Base-by-base conservation (phyloP, 2,888 invertebrate genomes). In the Choristoneura rosaceana region DNA sequence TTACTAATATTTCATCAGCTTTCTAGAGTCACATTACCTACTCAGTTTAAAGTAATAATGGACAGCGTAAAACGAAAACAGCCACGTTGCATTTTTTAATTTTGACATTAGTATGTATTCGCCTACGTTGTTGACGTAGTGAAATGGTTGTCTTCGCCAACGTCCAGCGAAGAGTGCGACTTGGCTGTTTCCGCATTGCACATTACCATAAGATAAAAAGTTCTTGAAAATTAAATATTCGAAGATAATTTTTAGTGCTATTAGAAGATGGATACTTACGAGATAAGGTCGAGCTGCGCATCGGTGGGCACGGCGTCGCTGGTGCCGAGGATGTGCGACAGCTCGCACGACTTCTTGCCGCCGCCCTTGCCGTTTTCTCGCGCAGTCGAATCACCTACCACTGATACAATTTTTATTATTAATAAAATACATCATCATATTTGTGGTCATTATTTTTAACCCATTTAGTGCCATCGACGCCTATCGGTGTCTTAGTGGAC, bases 291-390 rank as follows among this genome's bases (percentile, higher is more conserved):
- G 70, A 97, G 94, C 80, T 96, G 96, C 8, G 96, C 95, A 81
- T 98, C 97, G 73, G 97, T 97, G 74, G 97, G 96, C 80, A 96
- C 97, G 0, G 95, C 89, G 79, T 97, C 96, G 81, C 97, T 98
- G 0, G 98, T 98, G 55, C 98, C 98, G 52, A 98, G 92, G 81
- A 99, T 98, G 85, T 98, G 98, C 74, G 97, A 98, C 33, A 98
- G 92, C 90, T 98, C 98, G 60, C 97, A 96, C 14, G 95, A 95
- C 65, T 94, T 95, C 80, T 96, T 96, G n/a, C 95, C 95, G 68
- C 94, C 94, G 1, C 95, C 93, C 50, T 96, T 95, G 79, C 95
- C 93, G 1, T 95, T 95, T 74, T 97, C 96, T 50, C 96, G 95
- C 0, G 97, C 97, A 3, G 97, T 97, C 0, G 97, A 97, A 87